Percentiles rank a stretch among this genome's conserved stretches.
Evolutionary conservation across 2,113 vertebrate genomes (phyloP).

Genomic region (Halcyon senegalensis): DNA sequence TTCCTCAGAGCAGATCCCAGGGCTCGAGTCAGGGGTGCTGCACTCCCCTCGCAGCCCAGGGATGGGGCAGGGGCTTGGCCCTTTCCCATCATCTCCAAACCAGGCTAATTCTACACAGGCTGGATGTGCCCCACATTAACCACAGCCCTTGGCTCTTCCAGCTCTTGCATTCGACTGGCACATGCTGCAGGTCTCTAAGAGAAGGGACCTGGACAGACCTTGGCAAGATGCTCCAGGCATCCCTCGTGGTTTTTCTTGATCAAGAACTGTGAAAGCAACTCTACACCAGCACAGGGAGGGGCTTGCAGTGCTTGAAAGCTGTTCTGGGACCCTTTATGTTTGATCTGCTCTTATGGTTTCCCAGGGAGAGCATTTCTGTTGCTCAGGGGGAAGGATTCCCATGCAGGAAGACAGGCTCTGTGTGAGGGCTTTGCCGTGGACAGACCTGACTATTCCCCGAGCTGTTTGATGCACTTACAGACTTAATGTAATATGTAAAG

Average conservation of each 20-base stretch:
- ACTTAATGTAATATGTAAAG: not conserved
- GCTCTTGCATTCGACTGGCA: not conserved
- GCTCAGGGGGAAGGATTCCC: not conserved
- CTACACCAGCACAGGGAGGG: not conserved
- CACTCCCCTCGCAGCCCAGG: not conserved
- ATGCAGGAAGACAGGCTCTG: not conserved
- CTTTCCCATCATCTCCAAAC: not conserved
- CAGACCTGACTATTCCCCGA: not conserved
- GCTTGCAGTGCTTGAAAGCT: not conserved
- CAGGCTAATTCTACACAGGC: not conserved
- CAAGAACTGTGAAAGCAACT: not conserved
- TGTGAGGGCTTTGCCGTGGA: not conserved
- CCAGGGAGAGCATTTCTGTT: not conserved
- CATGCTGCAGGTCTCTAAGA: fast-evolving
- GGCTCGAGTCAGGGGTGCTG: fast-evolving
- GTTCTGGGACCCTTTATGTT: not conserved
- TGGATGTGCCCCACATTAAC: not conserved
- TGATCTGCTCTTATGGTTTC: not conserved
- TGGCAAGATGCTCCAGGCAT: not conserved
- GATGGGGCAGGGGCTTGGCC: no score
- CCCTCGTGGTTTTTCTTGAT: not conserved
- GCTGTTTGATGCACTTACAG: not conserved
- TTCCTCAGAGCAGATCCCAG: not conserved
- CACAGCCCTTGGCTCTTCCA: not conserved
- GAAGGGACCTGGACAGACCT: not conserved